Evolutionary conservation across 1,140 invertebrate genomes (phyloP).

Genomic region (Procambarus virginalis): DNA sequence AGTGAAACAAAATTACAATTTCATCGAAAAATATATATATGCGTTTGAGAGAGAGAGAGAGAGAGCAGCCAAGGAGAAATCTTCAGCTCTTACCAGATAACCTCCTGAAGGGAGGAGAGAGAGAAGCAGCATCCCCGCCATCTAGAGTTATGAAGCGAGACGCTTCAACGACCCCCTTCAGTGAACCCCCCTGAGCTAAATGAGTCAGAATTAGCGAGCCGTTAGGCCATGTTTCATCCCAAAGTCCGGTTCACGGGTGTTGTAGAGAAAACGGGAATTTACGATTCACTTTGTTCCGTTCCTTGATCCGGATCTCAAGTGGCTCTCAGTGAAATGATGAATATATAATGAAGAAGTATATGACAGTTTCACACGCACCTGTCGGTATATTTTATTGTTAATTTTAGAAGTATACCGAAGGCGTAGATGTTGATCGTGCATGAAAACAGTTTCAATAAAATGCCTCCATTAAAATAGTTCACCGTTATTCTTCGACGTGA

Average conservation of each 20-base stretch:
- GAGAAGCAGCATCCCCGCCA: neutral
- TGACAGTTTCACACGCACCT: too few species aligned
- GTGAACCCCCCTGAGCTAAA: slow-evolving; percentile 35
- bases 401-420: too few species aligned
- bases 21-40: too few species aligned
- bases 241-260: neutral
- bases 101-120: neutral
- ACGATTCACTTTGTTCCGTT: neutral
- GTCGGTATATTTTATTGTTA: too few species aligned
- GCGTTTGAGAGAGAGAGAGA: too few species aligned
- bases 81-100: neutral
- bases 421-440: too few species aligned
- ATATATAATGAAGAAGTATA: neutral
- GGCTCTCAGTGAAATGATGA: neutral
- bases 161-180: slow-evolving; percentile 16
- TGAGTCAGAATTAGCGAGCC: slow-evolving; percentile 39
- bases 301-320: neutral
- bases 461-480: too few species aligned
- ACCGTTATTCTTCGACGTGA: too few species aligned
- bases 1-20: too few species aligned
- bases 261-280: slow-evolving; percentile 5
- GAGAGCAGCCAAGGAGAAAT: neutral
- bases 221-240: slow-evolving; percentile 24
- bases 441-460: too few species aligned
- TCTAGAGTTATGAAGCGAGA: slow-evolving; percentile 24